Base-by-base conservation (phyloP, 92 coral and sea anemone genomes). In the Paragorgia papillata region DNA sequence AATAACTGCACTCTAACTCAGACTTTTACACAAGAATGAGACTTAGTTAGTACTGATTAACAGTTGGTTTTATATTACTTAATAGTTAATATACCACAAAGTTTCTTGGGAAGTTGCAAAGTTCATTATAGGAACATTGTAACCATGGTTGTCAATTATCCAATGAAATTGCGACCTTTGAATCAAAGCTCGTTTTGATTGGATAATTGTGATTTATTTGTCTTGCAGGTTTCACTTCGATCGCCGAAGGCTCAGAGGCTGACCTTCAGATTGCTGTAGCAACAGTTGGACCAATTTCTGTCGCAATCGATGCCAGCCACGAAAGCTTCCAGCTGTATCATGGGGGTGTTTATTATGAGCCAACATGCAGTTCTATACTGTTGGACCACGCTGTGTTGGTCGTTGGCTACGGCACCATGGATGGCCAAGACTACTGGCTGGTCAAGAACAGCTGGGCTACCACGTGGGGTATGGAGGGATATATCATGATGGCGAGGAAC, bases 401-500 rank as follows among this genome's bases (percentile, higher is more conserved):
- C 4, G 97, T 88, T 54, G 97, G 97, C 0, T 93, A 90, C 57
- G 97, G 97, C 22, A 84, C 81, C 7, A 86, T 78, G 28, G 75
- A 84, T 77, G 91, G 97, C 13, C 74, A 84, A 69, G 97, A 90
- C 61, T 93, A 90, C 83, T 93, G 97, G 97, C 87, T 93, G 86
- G 97, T 92, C 59, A 92, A 92, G 84, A 92, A 92, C 61, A 90
- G 96, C 76, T 92, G 97, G 97, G 97, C 89, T 17, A 13, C 54
- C 12, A 19, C 37, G 28, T 92, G 97, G 97, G 97, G 97, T 39
- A 83, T 90, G 89, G 63, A 78, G 10, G 97, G 97, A 3, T 92
- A 92, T 86, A 88, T 92, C 69, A 90, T 86, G 97, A 92, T 92
- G 97, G 87, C 97, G 5, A 68, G 97, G 46, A 92, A 92, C 90